A percentile compares a stretch with the other conserved stretches of the same genome.
These are phyloP conservation scores for Jaculus jaculus DNA, from an alignment of 2,113 vertebrate species.

Conservation along the genomic window DNA sequence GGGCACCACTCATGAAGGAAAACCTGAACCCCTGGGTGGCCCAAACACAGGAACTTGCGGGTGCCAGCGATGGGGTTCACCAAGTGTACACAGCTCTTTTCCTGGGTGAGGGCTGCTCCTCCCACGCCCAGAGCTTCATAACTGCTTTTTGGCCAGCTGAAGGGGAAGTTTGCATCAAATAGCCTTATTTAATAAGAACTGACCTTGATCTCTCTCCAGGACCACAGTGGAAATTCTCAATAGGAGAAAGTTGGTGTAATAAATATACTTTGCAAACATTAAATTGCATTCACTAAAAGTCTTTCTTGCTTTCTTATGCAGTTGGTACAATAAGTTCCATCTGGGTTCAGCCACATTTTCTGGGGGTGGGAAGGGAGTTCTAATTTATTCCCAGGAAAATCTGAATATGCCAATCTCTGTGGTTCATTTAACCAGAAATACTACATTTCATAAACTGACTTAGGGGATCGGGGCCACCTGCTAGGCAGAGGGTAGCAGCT, in stretches of 20 bases:
- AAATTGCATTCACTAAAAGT: constrained; percentile 17
- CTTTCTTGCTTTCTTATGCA: constrained; percentile 29
- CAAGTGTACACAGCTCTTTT: background rate
- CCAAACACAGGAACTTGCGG: background rate
- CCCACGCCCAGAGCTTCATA: rapidly evolving
- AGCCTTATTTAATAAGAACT: constrained; percentile 20
- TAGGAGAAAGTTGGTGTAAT: constrained; percentile 60
- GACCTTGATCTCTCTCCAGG: constrained; percentile 60
- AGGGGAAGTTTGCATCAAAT: background rate
- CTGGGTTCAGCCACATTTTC: constrained; percentile 61
- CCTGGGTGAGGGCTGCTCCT: rapidly evolving
- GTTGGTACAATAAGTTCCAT: constrained; percentile 55
- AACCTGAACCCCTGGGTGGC: rapidly evolving
- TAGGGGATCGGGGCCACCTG: background rate
- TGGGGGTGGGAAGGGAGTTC: background rate
- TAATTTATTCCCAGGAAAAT: constrained; percentile 52
- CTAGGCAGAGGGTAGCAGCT: background rate
- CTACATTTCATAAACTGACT: background rate
- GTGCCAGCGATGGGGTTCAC: background rate
- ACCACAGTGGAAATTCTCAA: constrained; percentile 56
- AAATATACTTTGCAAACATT: constrained; percentile 63
- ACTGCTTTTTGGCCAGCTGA: background rate
- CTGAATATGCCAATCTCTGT: constrained; percentile 6
- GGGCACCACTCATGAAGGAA: background rate
- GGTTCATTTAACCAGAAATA: constrained; percentile 1